Conservation (phyloP, 2,888 invertebrate species). For the Eretmocerus hayati region DNA sequence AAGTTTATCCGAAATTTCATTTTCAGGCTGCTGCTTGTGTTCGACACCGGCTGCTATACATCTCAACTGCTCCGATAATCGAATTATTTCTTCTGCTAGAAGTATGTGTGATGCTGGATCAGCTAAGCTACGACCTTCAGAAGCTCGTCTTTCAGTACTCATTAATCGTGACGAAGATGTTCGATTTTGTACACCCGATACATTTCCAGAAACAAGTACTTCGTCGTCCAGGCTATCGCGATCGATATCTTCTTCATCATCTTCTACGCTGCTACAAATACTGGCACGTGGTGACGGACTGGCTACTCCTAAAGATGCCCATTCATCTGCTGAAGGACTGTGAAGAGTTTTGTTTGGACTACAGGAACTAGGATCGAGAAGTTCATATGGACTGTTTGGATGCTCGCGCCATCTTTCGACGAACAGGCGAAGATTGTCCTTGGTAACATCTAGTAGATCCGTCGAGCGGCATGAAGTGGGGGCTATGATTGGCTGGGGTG, state of each 20-base stretch:
- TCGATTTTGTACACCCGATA: conserved; percentile 17
- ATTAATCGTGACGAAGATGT: too few relatives aligned
- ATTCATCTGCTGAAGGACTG: conserved; percentile 18
- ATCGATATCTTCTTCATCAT: not conserved
- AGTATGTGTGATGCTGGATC: conserved; percentile 40
- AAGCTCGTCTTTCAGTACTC: conserved; percentile 66
- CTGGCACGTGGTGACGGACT: conserved; percentile 77
- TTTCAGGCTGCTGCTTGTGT: conserved; percentile 17
- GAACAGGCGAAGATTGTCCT: conserved; percentile 77
- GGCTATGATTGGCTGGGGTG: not conserved
- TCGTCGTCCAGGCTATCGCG: not conserved
- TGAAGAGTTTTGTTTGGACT: not conserved
- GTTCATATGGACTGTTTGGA: conserved; percentile 78
- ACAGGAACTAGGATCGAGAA: conserved; percentile 49
- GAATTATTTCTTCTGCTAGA: conserved; percentile 76
- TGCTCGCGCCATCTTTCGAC: conserved; percentile 86
- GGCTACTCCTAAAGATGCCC: conserved; percentile 55
- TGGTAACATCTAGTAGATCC: conserved; percentile 62
- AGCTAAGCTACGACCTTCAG: conserved; percentile 62
- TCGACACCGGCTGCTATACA: conserved; percentile 29
- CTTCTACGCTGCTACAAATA: conserved; percentile 50
- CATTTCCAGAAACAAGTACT: not conserved
- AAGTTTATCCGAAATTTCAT: conserved; percentile 41
- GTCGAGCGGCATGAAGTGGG: conserved; percentile 23
- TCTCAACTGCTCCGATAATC: conserved; percentile 67